A percentile compares a stretch with the other conserved stretches of the same genome.
phyloP scores from a whole-genome alignment of 2,797 vertebrate genomes.

The Myoxocephalus aenaeus region DNA sequence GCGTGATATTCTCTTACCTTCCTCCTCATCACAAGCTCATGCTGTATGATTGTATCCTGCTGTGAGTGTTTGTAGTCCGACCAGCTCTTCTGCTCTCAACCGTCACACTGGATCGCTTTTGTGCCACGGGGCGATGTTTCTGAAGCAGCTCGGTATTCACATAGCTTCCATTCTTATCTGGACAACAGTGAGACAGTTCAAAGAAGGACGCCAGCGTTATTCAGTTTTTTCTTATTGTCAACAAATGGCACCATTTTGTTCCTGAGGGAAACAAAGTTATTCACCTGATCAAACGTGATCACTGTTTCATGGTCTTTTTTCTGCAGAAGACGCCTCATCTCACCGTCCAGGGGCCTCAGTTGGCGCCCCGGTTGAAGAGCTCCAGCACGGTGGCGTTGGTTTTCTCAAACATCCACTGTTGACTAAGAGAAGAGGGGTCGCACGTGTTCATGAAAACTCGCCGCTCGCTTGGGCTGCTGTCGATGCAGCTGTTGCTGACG shows the following conservation, averaged over 20 bases:
- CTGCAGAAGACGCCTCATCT: constrained; percentile 27
- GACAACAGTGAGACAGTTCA: not conserved
- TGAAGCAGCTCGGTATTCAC: constrained; percentile 33
- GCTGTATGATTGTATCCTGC: constrained; percentile 40
- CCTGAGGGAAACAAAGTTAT: not conserved
- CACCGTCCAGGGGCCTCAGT: constrained; percentile 46
- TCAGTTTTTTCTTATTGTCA: not conserved
- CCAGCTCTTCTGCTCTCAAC: constrained; percentile 34
- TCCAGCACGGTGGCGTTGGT: constrained; percentile 93
- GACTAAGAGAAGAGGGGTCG: constrained; percentile 86
- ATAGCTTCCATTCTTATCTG: constrained; percentile 45
- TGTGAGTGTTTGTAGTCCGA: constrained; percentile 20
- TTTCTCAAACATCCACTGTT: constrained; percentile 95
- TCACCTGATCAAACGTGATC: constrained; percentile 47
- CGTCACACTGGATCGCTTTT: constrained; percentile 28
- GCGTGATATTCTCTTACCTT: constrained; percentile 49
- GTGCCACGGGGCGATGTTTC: constrained; percentile 23
- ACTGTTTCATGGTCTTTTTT: constrained; percentile 1
- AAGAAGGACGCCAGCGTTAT: not conserved
- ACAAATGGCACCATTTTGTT: not conserved
- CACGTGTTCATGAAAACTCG: constrained; percentile 94
- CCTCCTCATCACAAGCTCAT: constrained; percentile 12
- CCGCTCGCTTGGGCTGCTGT: constrained; percentile 87
- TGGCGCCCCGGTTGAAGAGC: constrained; percentile 85
- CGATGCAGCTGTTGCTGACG: constrained; percentile 93